These are phyloP conservation scores for Tachypleus tridentatus DNA, from an alignment of 1,140 invertebrate genomes.

Conservation along the genomic window DNA sequence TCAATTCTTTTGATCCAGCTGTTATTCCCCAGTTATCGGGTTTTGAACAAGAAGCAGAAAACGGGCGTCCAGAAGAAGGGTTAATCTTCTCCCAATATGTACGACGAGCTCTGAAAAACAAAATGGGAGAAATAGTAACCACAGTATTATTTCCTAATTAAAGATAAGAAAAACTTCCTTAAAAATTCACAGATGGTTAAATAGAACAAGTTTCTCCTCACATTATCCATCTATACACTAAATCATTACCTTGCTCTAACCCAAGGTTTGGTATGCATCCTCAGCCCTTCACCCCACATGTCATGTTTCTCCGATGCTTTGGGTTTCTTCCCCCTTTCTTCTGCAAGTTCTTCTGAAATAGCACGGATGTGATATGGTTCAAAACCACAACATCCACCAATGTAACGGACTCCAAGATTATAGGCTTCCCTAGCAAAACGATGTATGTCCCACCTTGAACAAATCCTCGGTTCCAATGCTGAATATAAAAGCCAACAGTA, in stretches of 20 bases:
- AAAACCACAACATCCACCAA: slow-evolving; percentile 36
- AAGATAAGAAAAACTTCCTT: too few relatives aligned
- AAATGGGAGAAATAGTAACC: too few relatives aligned
- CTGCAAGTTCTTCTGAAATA: slow-evolving; percentile 32
- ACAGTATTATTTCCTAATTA: too few relatives aligned
- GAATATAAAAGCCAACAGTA: neutral
- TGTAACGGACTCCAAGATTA: slow-evolving; percentile 35
- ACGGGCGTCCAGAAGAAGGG: slow-evolving; percentile 33
- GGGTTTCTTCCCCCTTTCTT: slow-evolving; percentile 28
- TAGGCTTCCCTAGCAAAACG: slow-evolving; percentile 34
- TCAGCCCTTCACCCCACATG: slow-evolving; percentile 32
- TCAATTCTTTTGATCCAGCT: slow-evolving; percentile 25
- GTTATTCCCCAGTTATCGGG: slow-evolving; percentile 36
- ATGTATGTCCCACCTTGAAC: slow-evolving; percentile 37
- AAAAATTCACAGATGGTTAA: too few relatives aligned
- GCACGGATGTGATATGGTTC: slow-evolving; percentile 37
- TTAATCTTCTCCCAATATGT: slow-evolving; percentile 34
- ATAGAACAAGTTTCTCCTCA: too few relatives aligned
- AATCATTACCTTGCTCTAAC: slow-evolving; percentile 31
- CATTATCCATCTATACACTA: neutral
- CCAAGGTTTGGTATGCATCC: slow-evolving; percentile 36
- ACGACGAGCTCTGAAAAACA: slow-evolving; percentile 27
- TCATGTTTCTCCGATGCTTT: slow-evolving; percentile 33
- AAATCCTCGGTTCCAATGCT: slow-evolving; percentile 35
- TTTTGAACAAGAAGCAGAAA: slow-evolving; percentile 27